Evolutionary conservation across 2,888 invertebrate species (phyloP), one percentile per base, ranked within the genome.

Genomic region (Agrotis exclamationis): DNA sequence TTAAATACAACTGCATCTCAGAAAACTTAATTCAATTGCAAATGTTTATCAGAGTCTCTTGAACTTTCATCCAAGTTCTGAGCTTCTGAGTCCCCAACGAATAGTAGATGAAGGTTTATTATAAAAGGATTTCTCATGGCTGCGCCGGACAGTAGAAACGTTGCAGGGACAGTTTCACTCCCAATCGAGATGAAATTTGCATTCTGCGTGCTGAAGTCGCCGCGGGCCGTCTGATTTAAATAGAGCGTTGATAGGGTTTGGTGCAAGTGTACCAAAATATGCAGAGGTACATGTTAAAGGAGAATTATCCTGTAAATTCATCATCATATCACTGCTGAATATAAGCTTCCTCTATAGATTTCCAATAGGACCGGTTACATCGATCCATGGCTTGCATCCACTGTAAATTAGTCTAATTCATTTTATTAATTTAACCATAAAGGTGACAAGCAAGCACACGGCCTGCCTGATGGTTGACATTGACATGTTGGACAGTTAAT

Each of bases 101-200:
- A 70, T 70, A 63, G 63, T 33, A 75, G 70, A 76, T 63, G 72
- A 76, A 63, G 58, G 57, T 62, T 64, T 85, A 74, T 85, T 72
- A 78, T 79, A 75, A 79, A 80, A 85, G 78, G 78, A 82, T 75
- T 85, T 79, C 81, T 80, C 84, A 50, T 74, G 54, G 68, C 74
- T 63, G 54, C 20, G 68, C 47, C 67, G 82, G 76, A 76, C 82
- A 79, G 66, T 69, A 73, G 80, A 79, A 84, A 80, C 69, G 82
- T 83, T 84, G 86, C 81, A 76, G 82, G 86, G 88, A 90, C 88
- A 87, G 87, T 92, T 91, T 89, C 90, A 80, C 89, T 90, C 85
- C 88, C 88, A 89, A 92, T 93, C 91, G 89, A 92, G 92, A 93
- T 91, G 87, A 89, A 93, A 93, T 93, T 93, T 92, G 92, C 93